Percentiles rank a stretch among this genome's conserved stretches.
These are phyloP conservation scores for Notocelia uddmanniana DNA, from an alignment of 2,888 invertebrate species.

Conservation along the genomic window DNA sequence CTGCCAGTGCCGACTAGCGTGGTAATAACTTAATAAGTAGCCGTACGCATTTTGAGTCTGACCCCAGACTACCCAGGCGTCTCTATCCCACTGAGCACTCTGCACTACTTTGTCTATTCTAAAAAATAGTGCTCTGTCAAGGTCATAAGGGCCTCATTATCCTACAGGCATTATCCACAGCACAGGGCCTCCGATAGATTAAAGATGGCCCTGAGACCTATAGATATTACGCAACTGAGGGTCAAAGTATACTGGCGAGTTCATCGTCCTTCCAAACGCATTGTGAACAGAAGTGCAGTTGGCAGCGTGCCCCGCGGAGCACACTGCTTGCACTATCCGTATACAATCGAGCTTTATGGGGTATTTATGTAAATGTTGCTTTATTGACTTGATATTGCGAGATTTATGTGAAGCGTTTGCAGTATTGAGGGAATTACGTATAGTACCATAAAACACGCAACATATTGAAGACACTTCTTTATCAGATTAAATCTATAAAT, in stretches of 20 bases:
- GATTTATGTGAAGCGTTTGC: slow-evolving; percentile 23
- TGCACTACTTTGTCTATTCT: too few relatives aligned
- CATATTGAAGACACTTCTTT: background rate
- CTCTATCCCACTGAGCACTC: too few relatives aligned
- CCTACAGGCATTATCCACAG: too few relatives aligned
- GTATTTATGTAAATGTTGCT: slow-evolving; percentile 38
- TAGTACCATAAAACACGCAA: background rate
- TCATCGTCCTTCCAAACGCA: background rate
- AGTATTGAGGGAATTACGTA: background rate
- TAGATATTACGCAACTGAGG: background rate
- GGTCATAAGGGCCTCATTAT: too few relatives aligned
- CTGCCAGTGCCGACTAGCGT: too few relatives aligned
- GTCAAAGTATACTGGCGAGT: background rate
- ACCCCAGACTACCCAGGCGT: too few relatives aligned
- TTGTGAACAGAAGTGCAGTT: slow-evolving; percentile 19
- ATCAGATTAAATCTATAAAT: background rate
- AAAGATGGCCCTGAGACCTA: background rate
- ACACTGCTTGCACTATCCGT: background rate
- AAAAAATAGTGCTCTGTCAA: too few relatives aligned
- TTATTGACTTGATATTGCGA: slow-evolving; percentile 13
- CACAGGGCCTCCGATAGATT: too few relatives aligned
- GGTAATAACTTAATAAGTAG: too few relatives aligned
- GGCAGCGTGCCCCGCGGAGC: slow-evolving; percentile 8
- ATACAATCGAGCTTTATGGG: slow-evolving; percentile 27
- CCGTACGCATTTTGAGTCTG: too few relatives aligned